Base-by-base conservation (phyloP, 1,140 invertebrate species). In the Apis dorsata region DNA sequence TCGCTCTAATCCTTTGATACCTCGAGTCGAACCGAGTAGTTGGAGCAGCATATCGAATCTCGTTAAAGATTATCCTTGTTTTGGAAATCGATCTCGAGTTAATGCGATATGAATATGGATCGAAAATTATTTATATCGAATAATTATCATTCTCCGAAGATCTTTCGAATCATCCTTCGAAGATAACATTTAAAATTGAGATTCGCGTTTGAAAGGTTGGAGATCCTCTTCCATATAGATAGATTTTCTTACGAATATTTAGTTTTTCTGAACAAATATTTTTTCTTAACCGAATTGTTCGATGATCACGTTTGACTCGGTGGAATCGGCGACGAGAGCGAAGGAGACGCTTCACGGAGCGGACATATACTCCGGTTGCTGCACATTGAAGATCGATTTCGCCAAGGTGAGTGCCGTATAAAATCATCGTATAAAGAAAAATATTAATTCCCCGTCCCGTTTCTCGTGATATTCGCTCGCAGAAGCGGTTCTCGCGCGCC, bases 341-440 rank as follows among this genome's bases (percentile, higher is more conserved):
- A 99, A 99, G 93, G 97, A 99, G 86, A 96, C 97, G 70, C 95
- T 99, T 85, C 98, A 99, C 94, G 99, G 99, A 86, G 99, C 98
- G 74, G 99, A 99, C 94, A 99, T 99, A 92, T 99, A 99, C 94
- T 99, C 98, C 51, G 99, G 99, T 70, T 99, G 99, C 94, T 99
- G 99, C 94, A 99, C 99, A 87, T 95, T 99, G 83, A 99, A 99
- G 95, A 99, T 99, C 93, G 99, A 99, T 95, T 99, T 97, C 94
- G 99, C 99, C 28, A 99, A 99, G 97, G 98, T 99, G 94, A 96
- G 96, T 95, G 17, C 70, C 34, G 34, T 44, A 77, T 4, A 75
- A 84, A 84, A 77, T 12, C 62, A 60, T 44, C n/a, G 60, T 81
- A 60, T 15, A 71, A 28, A 65, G 63, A 65, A 19, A 44, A 49